Conservation (phyloP, 2,113 vertebrate genomes). For the Rhea americana region DNA sequence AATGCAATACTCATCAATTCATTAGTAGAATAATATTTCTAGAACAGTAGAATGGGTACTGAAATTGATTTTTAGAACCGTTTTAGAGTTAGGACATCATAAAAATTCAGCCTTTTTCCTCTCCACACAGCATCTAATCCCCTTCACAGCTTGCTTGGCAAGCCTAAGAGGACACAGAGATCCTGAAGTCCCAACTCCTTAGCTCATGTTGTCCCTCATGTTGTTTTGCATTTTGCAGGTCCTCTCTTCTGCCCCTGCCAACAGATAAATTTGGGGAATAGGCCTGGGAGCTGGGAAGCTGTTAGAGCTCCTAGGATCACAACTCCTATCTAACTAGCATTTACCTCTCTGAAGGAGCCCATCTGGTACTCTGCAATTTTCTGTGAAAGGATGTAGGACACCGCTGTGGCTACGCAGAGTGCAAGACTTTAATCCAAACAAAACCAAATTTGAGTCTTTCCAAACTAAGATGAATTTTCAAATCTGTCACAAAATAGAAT, state of each 20-base stretch:
- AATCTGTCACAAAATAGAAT: not conserved
- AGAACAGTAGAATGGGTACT: rapidly evolving
- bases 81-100: not conserved
- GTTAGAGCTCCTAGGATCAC: rapidly evolving
- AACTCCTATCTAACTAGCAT: not conserved
- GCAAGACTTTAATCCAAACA: not conserved
- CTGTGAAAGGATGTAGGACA: not conserved
- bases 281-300: not conserved
- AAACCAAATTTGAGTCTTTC: not conserved
- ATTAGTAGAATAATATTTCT: not conserved
- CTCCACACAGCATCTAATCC: not conserved
- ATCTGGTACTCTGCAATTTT: not conserved
- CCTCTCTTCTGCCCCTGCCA: not conserved
- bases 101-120: not conserved
- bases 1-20: not conserved
- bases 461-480: not conserved
- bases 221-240: not conserved
- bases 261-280: not conserved
- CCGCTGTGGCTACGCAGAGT: not conserved
- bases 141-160: not conserved
- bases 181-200: not conserved
- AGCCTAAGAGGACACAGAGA: not conserved
- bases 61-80: not conserved
- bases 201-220: not conserved
- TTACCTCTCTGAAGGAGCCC: not conserved